Conservation (phyloP, 2,888 invertebrate genomes). For the Diaphora mendica region DNA sequence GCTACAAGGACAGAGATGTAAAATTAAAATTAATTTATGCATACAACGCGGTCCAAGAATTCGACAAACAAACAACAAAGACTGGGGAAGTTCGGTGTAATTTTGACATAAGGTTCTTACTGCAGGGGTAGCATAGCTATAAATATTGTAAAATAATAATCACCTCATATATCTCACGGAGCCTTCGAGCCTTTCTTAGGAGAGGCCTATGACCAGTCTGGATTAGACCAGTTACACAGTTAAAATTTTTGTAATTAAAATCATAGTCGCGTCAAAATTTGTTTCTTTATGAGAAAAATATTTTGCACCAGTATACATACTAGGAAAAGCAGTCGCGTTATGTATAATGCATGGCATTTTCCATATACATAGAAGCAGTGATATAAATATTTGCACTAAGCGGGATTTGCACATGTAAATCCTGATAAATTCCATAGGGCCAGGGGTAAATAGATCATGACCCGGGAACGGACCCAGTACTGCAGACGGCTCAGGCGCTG, state of each 20-base stretch:
- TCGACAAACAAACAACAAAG: constrained; percentile 73
- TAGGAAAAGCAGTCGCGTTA: background rate
- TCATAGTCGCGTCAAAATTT: too few relatives aligned
- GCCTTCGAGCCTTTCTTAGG: too few relatives aligned
- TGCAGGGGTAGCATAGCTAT: constrained; percentile 18
- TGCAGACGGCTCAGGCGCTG: too few relatives aligned
- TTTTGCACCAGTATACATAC: background rate
- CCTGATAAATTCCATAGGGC: background rate
- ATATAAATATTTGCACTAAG: too few relatives aligned
- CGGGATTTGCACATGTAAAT: background rate
- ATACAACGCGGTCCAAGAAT: constrained; percentile 67
- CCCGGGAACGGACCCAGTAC: too few relatives aligned
- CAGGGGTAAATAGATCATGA: too few relatives aligned
- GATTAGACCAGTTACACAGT: too few relatives aligned
- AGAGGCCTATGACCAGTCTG: too few relatives aligned
- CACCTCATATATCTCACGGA: background rate
- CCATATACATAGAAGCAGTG: background rate
- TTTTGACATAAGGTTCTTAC: constrained; percentile 45
- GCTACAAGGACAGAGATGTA: constrained; percentile 52
- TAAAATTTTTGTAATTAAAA: too few relatives aligned
- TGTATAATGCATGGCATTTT: background rate
- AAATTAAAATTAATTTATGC: constrained; percentile 72
- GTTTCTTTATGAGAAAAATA: too few relatives aligned
- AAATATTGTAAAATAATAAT: background rate
- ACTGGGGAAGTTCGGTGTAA: constrained; percentile 61